Conservation (phyloP, 2,113 vertebrate genomes). For the Muscicapa adusta region DNA sequence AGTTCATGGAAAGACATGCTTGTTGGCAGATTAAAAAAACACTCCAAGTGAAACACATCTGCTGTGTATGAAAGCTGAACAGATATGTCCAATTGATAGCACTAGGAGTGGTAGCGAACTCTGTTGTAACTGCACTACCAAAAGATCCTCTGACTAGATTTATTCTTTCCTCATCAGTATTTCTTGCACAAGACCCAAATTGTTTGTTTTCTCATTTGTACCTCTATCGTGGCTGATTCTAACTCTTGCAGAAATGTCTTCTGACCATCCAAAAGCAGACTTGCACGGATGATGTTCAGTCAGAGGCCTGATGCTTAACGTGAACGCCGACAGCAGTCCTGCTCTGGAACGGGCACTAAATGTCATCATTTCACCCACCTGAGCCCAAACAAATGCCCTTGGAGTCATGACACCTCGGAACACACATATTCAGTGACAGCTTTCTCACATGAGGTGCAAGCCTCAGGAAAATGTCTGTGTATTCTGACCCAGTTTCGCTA, state of each 20-base stretch:
- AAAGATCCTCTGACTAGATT: neutral
- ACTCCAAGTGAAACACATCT: neutral
- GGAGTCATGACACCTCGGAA: neutral
- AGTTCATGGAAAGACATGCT: neutral
- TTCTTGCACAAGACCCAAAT: conserved; percentile 13
- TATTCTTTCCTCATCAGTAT: conserved; percentile 3
- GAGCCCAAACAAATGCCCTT: neutral
- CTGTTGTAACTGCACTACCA: conserved; percentile 4
- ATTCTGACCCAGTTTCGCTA: neutral
- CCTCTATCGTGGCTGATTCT: neutral
- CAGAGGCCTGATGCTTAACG: neutral
- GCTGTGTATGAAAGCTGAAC: neutral
- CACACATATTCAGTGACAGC: neutral
- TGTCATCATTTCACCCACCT: neutral
- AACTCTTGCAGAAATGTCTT: neutral
- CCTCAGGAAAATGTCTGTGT: neutral
- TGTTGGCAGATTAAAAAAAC: neutral
- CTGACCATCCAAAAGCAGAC: neutral
- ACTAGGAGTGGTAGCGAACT: neutral
- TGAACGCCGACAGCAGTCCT: neutral
- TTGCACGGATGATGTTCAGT: neutral
- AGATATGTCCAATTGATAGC: neutral
- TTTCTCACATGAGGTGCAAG: neutral
- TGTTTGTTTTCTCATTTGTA: neutral
- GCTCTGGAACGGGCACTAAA: neutral